Conservation (phyloP, 2,888 invertebrate genomes). For the Phengaris arion region DNA sequence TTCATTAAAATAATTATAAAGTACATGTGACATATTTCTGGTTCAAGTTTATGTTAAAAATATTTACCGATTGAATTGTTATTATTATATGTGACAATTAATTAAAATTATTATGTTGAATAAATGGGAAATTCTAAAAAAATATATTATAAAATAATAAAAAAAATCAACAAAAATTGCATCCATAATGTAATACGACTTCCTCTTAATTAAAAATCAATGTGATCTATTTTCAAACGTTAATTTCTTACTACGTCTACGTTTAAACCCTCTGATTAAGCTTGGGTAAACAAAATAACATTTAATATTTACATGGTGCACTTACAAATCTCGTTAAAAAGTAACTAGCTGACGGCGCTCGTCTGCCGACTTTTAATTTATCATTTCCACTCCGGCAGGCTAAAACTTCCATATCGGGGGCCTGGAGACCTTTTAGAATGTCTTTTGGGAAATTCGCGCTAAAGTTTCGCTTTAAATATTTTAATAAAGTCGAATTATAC, state of each 20-base stretch:
- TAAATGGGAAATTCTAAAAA: too few species aligned
- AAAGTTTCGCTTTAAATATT: slow-evolving; percentile 78
- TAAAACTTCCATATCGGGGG: slow-evolving; percentile 59
- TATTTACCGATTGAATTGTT: too few species aligned
- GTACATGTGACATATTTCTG: too few species aligned
- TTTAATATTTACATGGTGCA: slow-evolving; percentile 33
- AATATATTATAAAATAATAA: too few species aligned
- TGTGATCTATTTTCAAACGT: background rate
- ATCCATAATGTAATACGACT: too few species aligned
- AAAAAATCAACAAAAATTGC: too few species aligned
- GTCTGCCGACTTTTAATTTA: slow-evolving; percentile 66
- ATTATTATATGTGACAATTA: too few species aligned
- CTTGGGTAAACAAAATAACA: slow-evolving; percentile 21
- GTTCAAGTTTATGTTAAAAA: too few species aligned
- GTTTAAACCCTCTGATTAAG: background rate
- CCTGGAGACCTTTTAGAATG: slow-evolving; percentile 61
- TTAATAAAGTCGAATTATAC: slow-evolving; percentile 78
- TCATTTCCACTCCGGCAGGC: slow-evolving; percentile 62
- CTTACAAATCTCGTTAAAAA: slow-evolving; percentile 48
- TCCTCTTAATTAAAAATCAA: too few species aligned
- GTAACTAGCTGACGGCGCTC: slow-evolving; percentile 52
- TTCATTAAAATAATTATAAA: too few species aligned
- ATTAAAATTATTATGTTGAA: too few species aligned
- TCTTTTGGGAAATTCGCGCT: slow-evolving; percentile 75
- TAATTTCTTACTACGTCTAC: background rate